These are phyloP conservation scores for Hypanus sabinus DNA, from an alignment of 2,113 vertebrate genomes.

Conservation along the genomic window DNA sequence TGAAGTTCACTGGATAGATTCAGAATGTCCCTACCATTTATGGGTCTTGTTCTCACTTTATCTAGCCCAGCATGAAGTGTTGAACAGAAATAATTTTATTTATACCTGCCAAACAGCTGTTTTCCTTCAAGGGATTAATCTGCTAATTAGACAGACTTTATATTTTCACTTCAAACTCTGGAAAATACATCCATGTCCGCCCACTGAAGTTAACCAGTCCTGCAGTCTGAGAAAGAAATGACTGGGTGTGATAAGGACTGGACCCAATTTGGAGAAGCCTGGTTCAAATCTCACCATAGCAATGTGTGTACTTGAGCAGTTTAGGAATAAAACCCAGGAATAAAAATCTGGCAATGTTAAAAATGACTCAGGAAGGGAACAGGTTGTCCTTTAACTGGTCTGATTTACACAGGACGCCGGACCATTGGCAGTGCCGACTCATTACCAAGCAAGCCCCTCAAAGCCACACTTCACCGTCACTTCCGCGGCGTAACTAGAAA, in stretches of 20 bases:
- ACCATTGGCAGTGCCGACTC: background rate
- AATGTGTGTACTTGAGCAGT: background rate
- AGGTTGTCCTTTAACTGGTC: background rate
- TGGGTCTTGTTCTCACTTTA: too few relatives aligned
- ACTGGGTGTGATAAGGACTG: background rate
- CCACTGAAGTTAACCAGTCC: background rate
- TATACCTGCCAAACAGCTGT: background rate
- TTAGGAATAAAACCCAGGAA: background rate
- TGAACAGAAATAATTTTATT: background rate
- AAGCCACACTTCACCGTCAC: background rate
- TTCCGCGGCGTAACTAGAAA: background rate
- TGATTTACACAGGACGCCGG: background rate
- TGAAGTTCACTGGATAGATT: too few relatives aligned
- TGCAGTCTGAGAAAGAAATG: background rate
- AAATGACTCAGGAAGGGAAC: background rate
- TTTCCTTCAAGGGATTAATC: background rate
- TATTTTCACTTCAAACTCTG: background rate
- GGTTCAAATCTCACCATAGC: background rate
- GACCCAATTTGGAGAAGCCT: background rate
- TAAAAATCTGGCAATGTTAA: background rate
- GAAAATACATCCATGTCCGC: background rate
- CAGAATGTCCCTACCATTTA: too few relatives aligned
- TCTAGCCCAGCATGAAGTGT: too few relatives aligned
- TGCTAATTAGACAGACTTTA: background rate
- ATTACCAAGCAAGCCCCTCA: background rate